Conservation (phyloP, 2,113 vertebrate species). For the human (Homo sapiens) region DNA sequence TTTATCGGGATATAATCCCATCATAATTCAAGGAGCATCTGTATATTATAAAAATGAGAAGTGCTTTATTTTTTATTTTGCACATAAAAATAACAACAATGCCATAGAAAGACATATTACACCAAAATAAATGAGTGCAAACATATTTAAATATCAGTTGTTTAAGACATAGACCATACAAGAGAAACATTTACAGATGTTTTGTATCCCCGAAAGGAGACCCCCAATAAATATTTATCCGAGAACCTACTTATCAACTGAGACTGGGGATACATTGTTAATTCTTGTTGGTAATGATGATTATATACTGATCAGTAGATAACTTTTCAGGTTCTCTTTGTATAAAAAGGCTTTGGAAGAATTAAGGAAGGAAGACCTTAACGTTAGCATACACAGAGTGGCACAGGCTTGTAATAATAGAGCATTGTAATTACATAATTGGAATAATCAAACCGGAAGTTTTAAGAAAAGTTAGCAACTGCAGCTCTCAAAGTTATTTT, state of each 20-base stretch:
- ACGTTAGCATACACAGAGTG: not conserved
- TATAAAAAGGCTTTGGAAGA: conserved; percentile 2
- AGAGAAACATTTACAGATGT: not conserved
- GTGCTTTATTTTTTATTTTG: not conserved
- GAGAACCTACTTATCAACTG: not conserved
- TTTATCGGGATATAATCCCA: not conserved
- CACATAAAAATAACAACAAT: conserved; percentile 2
- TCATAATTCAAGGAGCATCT: not conserved
- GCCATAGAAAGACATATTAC: not conserved
- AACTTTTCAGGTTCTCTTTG: not conserved
- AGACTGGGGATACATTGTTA: not conserved
- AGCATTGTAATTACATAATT: not conserved
- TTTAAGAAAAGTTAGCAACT: conserved; percentile 24
- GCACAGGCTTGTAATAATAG: not conserved
- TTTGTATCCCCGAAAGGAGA: conserved; percentile 23
- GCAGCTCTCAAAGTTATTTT: not conserved
- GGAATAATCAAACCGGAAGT: not conserved
- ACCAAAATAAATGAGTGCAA: not conserved
- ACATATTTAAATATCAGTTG: conserved; percentile 14
- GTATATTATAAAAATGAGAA: not conserved
- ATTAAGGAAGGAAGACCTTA: not conserved
- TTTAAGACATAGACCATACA: conserved; percentile 4
- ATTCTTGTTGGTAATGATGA: not conserved
- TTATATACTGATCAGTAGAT: not conserved
- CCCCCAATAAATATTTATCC: not conserved